Evolutionary conservation across 2,797 vertebrate species (phyloP), one percentile per base, ranked within the genome.

Genomic region (Acanthurus leucopareius): DNA sequence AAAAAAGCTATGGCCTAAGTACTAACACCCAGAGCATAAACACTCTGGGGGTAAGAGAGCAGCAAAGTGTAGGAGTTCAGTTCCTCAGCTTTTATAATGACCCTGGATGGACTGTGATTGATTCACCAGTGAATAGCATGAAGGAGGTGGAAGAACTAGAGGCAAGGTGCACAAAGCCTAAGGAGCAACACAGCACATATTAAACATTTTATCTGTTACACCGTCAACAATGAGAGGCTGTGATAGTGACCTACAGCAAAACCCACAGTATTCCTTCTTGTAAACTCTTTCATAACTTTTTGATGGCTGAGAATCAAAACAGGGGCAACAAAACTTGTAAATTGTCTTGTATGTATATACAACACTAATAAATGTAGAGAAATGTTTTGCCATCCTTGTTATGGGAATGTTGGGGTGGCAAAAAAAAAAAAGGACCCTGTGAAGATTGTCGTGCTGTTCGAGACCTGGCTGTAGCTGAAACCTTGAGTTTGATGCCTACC

Each of bases 401-500:
- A 59, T n/a, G 28, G 10, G 14, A 49, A 51, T 35, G 10, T 28
- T 32, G 17, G 2, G 17, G 16, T 32, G 4, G 28, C 28, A 32
- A 32, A 32, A 49, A 17, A 15, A 38, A 78, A 72, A 47, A 64
- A 32, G 81, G 35, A 45, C 32, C 49, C 16, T 15, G 10, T 17
- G 32, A 63, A 28, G 65, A 52, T 47, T 69, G 32, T 14, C 28
- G 19, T 67, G 63, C 51, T 45, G 16, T 52, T 62, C 7, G 32
- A 53, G 45, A 64, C 25, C 49, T 75, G 13, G 10, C 20, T 22
- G 14, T 44, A 6, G 42, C 25, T 71, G 53, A 71, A 71, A 69
- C 20, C 51, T 47, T 47, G 4, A 73, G 35, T 13, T 52, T 28
- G 59, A 73, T 48, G 51, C 51, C 58, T 68, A 57, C 52, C 49